phyloP scores from a whole-genome alignment of 2,797 vertebrate genomes.

The Zonotrichia albicollis region DNA sequence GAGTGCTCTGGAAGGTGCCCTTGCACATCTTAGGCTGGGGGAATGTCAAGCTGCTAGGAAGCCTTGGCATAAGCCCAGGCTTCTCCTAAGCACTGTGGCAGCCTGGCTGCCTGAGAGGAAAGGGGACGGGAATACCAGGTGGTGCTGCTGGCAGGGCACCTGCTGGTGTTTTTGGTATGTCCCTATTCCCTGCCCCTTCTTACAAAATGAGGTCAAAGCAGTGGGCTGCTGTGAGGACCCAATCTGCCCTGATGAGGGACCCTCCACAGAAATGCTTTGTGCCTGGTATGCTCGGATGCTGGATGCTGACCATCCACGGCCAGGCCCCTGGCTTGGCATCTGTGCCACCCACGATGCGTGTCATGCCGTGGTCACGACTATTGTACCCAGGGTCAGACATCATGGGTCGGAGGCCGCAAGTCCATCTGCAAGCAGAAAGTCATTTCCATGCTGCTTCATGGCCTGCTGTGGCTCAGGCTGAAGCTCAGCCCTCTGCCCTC shows the following conservation, averaged over 20 bases:
- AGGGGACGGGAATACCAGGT: background rate
- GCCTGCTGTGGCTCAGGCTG: background rate
- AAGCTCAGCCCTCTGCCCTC: background rate
- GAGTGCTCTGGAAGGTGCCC: background rate
- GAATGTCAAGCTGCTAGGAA: background rate
- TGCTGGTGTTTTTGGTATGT: background rate
- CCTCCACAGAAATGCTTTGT: too few relatives aligned
- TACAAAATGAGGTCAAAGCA: too few relatives aligned
- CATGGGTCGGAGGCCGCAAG: background rate
- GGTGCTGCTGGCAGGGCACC: background rate
- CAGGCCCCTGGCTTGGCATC: background rate
- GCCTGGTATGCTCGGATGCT: too few relatives aligned
- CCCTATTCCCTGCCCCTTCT: background rate
- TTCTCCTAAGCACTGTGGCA: background rate
- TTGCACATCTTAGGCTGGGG: rapidly evolving
- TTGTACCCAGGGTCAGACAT: background rate
- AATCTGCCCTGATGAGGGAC: too few relatives aligned
- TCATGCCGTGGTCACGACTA: rapidly evolving
- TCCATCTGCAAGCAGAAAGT: background rate
- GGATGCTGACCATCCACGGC: background rate
- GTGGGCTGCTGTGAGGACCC: too few relatives aligned
- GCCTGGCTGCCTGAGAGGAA: background rate
- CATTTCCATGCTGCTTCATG: background rate
- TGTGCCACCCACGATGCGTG: background rate
- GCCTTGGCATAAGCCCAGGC: background rate